Evolutionary conservation across 2,797 vertebrate genomes (phyloP), one percentile per base, ranked within the genome.

Genomic region (Scarus forsteni): DNA sequence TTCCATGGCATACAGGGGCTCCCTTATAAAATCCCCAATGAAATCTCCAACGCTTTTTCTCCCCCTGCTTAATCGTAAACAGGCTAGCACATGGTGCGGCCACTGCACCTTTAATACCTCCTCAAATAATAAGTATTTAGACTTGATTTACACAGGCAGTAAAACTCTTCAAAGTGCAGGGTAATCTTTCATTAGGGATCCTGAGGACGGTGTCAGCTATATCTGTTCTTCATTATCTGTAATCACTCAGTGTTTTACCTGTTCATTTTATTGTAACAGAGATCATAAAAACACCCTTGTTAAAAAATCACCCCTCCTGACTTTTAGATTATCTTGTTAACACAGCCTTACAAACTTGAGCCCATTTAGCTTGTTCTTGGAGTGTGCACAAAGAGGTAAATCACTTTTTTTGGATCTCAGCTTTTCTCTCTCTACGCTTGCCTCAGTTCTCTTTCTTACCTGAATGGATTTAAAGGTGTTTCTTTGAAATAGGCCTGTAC

Each of bases 81-180:
- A 94, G 93, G 90, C 88, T 88, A 72, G 75, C 87, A 86, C 88
- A 64, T 86, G 88, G 87, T 89, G 87, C 79, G 83, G 76, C 89
- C 89, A 83, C 85, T 89, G 89, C 89, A 86, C 90, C 87, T 88
- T 92, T 95, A 95, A 94, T 95, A 93, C 93, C 91, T 91, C 91
- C 92, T 94, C 92, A 95, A 95, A 95, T 94, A 95, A 94, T 94
- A 93, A 87, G 90, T 92, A 93, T 95, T 96, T 94, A 92, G 93
- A 89, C 90, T 89, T 94, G 94, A 95, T 96, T 96, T 95, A 95
- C 91, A 90, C 88, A 92, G 88, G 93, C 90, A 85, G 78, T 95
- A 94, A 95, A 95, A 92, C 87, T 94, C 94, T 95, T 96, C 94
- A 95, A 95, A 96, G 95, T 95, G 91, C 84, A 88, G 90, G 75